These are phyloP conservation scores for Chelon auratus DNA, from an alignment of 2,797 vertebrate species.

Conservation along the genomic window DNA sequence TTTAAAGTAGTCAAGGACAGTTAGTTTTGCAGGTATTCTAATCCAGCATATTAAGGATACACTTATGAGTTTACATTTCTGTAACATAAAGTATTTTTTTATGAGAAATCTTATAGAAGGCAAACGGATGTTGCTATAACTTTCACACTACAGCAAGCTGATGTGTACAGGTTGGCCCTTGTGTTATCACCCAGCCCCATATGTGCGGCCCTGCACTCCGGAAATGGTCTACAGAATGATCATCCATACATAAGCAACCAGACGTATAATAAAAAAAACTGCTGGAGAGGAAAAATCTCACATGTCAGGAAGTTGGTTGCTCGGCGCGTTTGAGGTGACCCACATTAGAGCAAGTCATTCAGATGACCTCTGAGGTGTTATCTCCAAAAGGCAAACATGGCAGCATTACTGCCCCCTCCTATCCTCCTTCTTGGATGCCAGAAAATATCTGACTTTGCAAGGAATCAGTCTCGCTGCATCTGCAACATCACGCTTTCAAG, in stretches of 20 bases:
- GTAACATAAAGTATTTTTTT: slow-evolving; percentile 25
- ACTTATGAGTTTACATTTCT: slow-evolving; percentile 57
- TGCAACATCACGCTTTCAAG: slow-evolving; percentile 71
- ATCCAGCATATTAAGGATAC: slow-evolving; percentile 63
- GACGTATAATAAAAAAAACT: slow-evolving; percentile 19
- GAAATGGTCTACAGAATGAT: slow-evolving; percentile 48
- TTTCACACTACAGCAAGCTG: slow-evolving; percentile 29
- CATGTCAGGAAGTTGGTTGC: slow-evolving; percentile 49
- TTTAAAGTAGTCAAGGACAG: slow-evolving; percentile 85
- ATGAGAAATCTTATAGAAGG: slow-evolving; percentile 14
- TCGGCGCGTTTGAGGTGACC: slow-evolving; percentile 58
- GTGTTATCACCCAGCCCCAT: slow-evolving; percentile 64
- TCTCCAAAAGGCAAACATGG: slow-evolving; percentile 71
- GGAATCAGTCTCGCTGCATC: slow-evolving; percentile 61
- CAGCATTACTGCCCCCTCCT: slow-evolving; percentile 35
- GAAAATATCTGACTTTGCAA: slow-evolving; percentile 74
- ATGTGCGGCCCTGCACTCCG: slow-evolving; percentile 48
- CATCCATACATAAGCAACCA: slow-evolving; percentile 52
- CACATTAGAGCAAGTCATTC: slow-evolving; percentile 65
- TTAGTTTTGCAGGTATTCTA: slow-evolving; percentile 74
- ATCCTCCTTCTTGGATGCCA: slow-evolving; percentile 35
- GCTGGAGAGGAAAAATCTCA: slow-evolving; percentile 53
- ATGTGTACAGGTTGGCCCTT: slow-evolving; percentile 31
- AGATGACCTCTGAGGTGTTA: slow-evolving; percentile 71
- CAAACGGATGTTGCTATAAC: slow-evolving; percentile 26